Base-by-base conservation (phyloP, 2,888 invertebrate species). In the Auanema sp. region DNA sequence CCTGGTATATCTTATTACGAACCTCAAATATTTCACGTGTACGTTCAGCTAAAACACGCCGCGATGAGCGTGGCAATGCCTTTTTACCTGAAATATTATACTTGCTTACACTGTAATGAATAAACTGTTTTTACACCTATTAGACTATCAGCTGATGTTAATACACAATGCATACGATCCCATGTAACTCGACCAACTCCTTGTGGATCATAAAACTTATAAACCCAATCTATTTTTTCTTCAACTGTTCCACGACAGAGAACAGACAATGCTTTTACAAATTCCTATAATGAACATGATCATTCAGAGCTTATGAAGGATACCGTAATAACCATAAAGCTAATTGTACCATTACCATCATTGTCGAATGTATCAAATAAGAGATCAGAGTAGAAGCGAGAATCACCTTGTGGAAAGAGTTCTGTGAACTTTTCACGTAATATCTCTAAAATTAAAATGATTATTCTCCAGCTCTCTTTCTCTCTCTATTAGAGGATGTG, bases 341-440 rank as follows among this genome's bases (percentile, higher is more conserved):
- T 79, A 42, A 80, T 80, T 16, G 71, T 74, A n/a, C 80, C 80
- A 43, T 74, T 74, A 21, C 78, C 77, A 56, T 76, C 77, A 24
- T 72, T 71, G 63, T 79, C 77, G 50, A 80, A 78, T 1, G 80
- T 76, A 60, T 79, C 78, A 60, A 80, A 80, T 12, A 80, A 70
- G 6, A 80, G 65, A 58, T 80, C 80, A 6, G 79, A 71, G 58
- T 77, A 80, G 56, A 76, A 76, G 44, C 80, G 79, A 23, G 76
- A 74, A 57, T 80, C 79, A 16, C 79, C 78, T 23, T 77, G 79
- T 10, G 75, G 78, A 64, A 80, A 80, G 11, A 80, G 69, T 54
- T 78, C 77, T 3, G 72, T 72, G 62, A 80, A 80, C 49, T 78
- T 76, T 56, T 77, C 72, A 24, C 80, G 68, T 44, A 80, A 63